A percentile compares a stretch with the other conserved stretches of the same genome.
Conservation (phyloP, 2,888 invertebrate species). For the Empis livida region DNA sequence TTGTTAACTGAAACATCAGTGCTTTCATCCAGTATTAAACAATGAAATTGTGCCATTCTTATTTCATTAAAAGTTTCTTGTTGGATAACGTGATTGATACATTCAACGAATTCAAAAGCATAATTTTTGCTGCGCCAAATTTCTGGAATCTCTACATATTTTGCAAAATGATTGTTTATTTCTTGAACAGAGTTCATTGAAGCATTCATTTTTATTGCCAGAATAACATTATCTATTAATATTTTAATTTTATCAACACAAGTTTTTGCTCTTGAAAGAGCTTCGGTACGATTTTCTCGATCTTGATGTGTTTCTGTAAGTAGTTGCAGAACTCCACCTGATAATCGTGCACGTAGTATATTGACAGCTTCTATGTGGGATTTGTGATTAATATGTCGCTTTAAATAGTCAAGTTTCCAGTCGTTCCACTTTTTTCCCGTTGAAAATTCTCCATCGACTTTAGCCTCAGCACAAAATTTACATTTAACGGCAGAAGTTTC, state of each 20-base stretch:
- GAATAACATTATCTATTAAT: constrained; percentile 2
- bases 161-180: too few relatives aligned
- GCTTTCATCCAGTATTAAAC: neutral
- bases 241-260: neutral
- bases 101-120: neutral
- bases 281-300: neutral
- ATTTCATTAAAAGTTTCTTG: neutral
- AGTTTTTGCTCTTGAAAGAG: neutral
- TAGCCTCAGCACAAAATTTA: neutral
- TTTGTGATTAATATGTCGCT: neutral
- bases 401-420: neutral
- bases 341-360: neutral
- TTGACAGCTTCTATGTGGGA: neutral
- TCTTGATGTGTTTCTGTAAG: neutral
- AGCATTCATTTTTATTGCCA: constrained; percentile 3
- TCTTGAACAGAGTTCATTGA: neutral
- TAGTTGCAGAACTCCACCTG: neutral
- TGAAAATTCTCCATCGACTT: neutral
- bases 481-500: neutral
- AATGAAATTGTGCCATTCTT: constrained; percentile 1
- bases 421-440: neutral
- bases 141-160: too few relatives aligned
- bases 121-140: too few relatives aligned
- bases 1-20: constrained; percentile 1
- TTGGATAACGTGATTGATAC: constrained; percentile 1